Evolutionary conservation across 2,797 vertebrate genomes (phyloP), one percentile per base, ranked within the genome.

Genomic region (Gadopsis bispinosus): DNA sequence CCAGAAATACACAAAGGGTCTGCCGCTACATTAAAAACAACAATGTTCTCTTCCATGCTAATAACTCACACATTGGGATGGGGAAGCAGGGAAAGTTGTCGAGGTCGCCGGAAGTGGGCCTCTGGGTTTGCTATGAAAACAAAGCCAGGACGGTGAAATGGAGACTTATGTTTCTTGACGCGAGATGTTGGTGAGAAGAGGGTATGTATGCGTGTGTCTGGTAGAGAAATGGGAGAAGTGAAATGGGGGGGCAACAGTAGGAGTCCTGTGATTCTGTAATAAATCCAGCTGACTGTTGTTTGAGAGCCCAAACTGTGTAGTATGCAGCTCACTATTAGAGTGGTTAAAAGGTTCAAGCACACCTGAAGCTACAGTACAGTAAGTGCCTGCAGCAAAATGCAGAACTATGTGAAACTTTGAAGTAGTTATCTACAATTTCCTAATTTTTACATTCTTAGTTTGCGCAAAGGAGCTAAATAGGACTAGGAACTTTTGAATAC

Each of bases 51-150:
- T 43, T 72, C 47, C 26, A 55, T 81, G 39, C 54, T 75, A 81
- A 83, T 86, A 83, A 81, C 17, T 65, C 70, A 75, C 37, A 47
- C 50, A 65, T n/a, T 68, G 39, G 3, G 63, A 76, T 29, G 67
- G 75, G 77, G 71, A 87, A 80, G 74, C 17, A 47, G 77, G n/a
- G 64, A 75, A 83, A 86, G 86, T 68, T 70, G 74, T 67, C 3
- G 43, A 79, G 83, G 83, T 84, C 45, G 19, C 17, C 9, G n/a
- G 60, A 85, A 83, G 74, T 76, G 83, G 83, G 80, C 79, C 87
- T 75, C 86, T 80, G 68, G 79, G 78, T 84, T 91, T 83, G 72
- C 84, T 84, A 69, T 80, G 80, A 92, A 92, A 92, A 92, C 87
- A 93, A 86, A 72, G 68, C 50, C 5, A 37, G 62, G 55, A 65